Evolutionary conservation across 2,888 invertebrate species (phyloP).

Genomic region (Ceriagrion tenellum): DNA sequence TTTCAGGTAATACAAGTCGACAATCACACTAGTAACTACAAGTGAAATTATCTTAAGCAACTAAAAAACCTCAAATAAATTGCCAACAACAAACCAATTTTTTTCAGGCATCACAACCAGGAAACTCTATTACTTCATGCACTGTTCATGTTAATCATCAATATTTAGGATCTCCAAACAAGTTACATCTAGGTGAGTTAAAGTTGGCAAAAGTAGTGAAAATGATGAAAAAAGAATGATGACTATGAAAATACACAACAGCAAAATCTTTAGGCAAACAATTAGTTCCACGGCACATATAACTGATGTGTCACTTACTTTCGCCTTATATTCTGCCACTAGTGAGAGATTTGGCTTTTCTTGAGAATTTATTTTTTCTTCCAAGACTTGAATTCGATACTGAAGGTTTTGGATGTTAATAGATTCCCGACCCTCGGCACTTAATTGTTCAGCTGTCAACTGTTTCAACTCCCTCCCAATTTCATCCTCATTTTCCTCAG

Average conservation of each 20-base stretch:
- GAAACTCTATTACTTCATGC: too few relatives aligned
- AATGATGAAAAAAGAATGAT: too few relatives aligned
- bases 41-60: too few relatives aligned
- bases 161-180: not conserved
- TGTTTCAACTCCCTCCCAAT: conserved; percentile 79
- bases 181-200: not conserved
- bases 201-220: not conserved
- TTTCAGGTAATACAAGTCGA: too few relatives aligned
- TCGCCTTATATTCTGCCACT: conserved; percentile 83
- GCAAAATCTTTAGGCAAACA: too few relatives aligned
- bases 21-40: too few relatives aligned
- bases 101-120: too few relatives aligned
- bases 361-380: conserved; percentile 81
- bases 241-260: too few relatives aligned
- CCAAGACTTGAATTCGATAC: conserved; percentile 81
- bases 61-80: too few relatives aligned
- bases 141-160: too few relatives aligned
- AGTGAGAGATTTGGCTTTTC: conserved; percentile 87
- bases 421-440: conserved; percentile 76
- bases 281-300: too few relatives aligned
- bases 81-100: too few relatives aligned
- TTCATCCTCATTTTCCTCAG: conserved; percentile 58
- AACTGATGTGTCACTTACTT: conserved; percentile 73
- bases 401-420: conserved; percentile 80
- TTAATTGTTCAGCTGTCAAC: conserved; percentile 85